Conservation (phyloP, 2,113 vertebrate genomes). For the Hystrix brachyura region DNA sequence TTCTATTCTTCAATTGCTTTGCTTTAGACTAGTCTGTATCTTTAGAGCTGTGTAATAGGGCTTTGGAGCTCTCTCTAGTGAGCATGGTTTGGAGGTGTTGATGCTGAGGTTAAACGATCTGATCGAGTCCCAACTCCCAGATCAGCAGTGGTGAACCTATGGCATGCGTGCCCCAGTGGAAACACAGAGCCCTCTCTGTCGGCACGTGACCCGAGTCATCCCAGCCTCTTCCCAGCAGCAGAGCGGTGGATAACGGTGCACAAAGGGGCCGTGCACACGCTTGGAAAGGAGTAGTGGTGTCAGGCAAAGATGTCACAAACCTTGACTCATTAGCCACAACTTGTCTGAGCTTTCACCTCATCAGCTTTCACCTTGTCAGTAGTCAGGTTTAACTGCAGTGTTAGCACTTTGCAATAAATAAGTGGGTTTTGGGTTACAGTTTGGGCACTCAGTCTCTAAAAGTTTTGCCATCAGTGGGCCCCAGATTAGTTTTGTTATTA, state of each 20-base stretch:
- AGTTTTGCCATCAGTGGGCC: not conserved
- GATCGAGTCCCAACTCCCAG: not conserved
- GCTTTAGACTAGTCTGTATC: not conserved
- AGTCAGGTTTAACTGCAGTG: not conserved
- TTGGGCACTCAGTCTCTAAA: not conserved
- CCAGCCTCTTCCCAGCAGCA: not conserved
- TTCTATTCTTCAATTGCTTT: conserved; percentile 36
- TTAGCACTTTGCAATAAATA: not conserved
- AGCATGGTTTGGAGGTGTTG: not conserved
- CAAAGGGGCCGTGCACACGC: not conserved
- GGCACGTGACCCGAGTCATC: not conserved
- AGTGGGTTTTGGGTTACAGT: not conserved
- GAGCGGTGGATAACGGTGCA: not conserved
- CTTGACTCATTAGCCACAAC: not conserved
- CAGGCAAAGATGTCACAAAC: not conserved
- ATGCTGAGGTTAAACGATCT: not conserved
- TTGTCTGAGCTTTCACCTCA: too few relatives aligned
- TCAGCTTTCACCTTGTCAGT: not conserved
- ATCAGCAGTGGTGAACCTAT: not conserved
- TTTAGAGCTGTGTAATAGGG: not conserved
- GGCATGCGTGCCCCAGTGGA: not conserved
- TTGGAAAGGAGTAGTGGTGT: not conserved
- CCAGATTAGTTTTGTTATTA: not conserved
- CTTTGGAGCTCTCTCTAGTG: not conserved
- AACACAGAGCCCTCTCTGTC: not conserved